Conservation (phyloP, 2,797 vertebrate genomes). For the Meriones psammophilus region DNA sequence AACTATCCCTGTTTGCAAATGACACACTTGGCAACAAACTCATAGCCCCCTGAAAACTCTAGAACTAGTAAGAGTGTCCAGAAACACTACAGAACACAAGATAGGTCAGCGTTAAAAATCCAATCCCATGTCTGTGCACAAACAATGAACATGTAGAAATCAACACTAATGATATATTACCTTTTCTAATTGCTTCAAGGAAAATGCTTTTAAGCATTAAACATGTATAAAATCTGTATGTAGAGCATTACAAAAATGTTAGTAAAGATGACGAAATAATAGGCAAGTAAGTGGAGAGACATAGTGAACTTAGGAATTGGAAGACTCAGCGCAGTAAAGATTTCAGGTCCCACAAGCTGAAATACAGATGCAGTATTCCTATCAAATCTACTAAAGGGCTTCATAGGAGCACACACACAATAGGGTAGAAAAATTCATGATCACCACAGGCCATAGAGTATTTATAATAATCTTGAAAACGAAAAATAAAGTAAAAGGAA, state of each 20-base stretch:
- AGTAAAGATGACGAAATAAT: conserved; percentile 16
- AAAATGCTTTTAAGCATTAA: conserved; percentile 37
- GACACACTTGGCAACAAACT: neutral
- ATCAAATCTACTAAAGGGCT: conserved; percentile 39
- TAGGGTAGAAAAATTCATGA: neutral
- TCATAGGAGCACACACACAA: conserved; percentile 24
- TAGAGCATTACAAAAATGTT: neutral
- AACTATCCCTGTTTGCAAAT: neutral
- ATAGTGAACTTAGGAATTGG: neutral
- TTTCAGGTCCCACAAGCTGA: neutral
- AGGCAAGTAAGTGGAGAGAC: conserved; percentile 7
- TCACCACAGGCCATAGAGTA: neutral
- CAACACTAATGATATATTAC: neutral
- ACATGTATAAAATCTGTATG: neutral
- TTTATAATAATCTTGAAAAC: conserved; percentile 31
- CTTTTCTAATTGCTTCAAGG: neutral
- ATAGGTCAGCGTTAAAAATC: neutral
- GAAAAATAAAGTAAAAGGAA: conserved; percentile 28
- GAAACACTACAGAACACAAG: neutral
- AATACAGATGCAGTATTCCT: conserved; percentile 4
- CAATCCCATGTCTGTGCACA: neutral
- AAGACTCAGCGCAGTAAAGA: conserved; percentile 9
- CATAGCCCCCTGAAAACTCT: neutral
- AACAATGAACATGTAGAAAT: neutral
- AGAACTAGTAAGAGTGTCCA: neutral